Base-by-base conservation (phyloP, 2,888 invertebrate species). In the Agrotis clavis region DNA sequence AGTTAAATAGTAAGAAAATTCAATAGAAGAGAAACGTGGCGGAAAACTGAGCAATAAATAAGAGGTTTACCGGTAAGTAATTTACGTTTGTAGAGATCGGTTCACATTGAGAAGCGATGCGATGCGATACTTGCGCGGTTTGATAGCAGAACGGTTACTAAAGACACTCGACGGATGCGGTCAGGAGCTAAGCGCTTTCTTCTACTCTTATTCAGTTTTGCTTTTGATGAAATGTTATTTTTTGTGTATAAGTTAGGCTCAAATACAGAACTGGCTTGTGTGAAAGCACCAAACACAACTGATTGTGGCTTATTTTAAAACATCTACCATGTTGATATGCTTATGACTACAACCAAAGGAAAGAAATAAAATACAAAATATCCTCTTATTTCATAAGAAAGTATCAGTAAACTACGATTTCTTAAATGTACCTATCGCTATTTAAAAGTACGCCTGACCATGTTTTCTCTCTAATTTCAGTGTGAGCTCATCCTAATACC, bases 1-100 rank as follows among this genome's bases (percentile, higher is more conserved):
- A 69, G 6, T 73, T 14, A 60, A 70, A 51, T 66, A 70, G 25
- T 59, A 25, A 60, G 57, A 60, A 67, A 76, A 81, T 56, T 69
- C 53, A 76, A 76, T 60, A 66, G 35, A 62, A 66, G 60, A 60
- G 66, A 56, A 67, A 57, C 47, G 57, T 60, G 47, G 54, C 51
- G 68, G 53, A 66, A 74, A 77, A 71, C 64, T 70, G 25, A 45
- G 61, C 64, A 67, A 79, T 82, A 77, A 79, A 79, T 79, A 77
- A 82, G 30, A 77, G 82, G 82, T 77, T 79, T 71, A 79, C 56
- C 25, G 48, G 57, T 62, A 60, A 81, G 81, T 77, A 67, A 77
- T 81, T 77, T 79, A 81, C 50, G 82, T 79, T 65, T 66, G 19
- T 64, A 60, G 60, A 35, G 51, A 45, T 41, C 14, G 18, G 30